Conservation (phyloP, 1,140 invertebrate species). For the Amphibalanus amphitrite region DNA sequence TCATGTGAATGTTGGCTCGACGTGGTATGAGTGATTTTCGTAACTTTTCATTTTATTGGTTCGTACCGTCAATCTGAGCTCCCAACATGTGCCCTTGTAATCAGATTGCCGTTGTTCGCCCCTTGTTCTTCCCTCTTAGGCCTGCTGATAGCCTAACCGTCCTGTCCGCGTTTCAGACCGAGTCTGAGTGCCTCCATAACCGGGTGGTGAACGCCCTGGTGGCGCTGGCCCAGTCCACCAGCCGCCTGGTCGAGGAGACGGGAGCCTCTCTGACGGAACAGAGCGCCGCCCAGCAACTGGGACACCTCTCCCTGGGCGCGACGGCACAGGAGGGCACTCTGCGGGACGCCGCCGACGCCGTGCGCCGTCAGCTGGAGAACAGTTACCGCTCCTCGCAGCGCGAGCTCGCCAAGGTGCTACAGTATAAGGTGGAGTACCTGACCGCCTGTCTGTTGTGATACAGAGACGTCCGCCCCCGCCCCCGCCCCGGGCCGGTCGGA, state of each 20-base stretch:
- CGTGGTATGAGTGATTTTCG: too few relatives aligned
- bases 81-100: too few relatives aligned
- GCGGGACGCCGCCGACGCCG: too few relatives aligned
- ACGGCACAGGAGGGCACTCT: neutral
- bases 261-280: neutral
- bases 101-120: too few relatives aligned
- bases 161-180: neutral
- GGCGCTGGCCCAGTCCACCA: neutral
- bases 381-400: neutral
- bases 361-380: neutral
- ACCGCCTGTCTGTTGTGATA: neutral
- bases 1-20: too few relatives aligned
- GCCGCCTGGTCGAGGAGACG: neutral
- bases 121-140: too few relatives aligned
- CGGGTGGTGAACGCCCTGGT: neutral
- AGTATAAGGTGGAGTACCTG: neutral
- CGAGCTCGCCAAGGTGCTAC: neutral
- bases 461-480: neutral
- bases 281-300: neutral
- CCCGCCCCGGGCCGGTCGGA: too few relatives aligned
- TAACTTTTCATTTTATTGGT: too few relatives aligned
- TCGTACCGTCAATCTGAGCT: too few relatives aligned
- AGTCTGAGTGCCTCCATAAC: neutral
- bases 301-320: too few relatives aligned
- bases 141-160: too few relatives aligned